Evolutionary conservation across 35 echinoderm and acorn worm genomes (phyloP).

Genomic region (Apostichopus parvimensis): DNA sequence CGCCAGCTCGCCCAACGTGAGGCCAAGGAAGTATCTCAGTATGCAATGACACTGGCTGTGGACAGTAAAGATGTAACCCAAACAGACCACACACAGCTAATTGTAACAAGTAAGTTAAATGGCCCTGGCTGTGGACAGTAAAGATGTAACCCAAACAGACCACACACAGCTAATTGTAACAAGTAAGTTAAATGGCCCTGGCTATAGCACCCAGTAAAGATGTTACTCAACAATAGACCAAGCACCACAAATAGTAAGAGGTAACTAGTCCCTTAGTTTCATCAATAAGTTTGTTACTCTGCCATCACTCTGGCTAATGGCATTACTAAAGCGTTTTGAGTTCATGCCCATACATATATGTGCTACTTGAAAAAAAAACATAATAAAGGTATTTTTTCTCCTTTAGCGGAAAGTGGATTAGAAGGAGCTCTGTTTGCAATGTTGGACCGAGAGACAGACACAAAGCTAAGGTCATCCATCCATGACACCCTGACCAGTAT

Average conservation of each 20-base stretch:
- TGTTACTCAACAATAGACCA: too few relatives aligned
- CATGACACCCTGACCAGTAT: conserved; percentile 98
- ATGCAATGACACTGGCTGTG: conserved; percentile 80
- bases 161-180: conserved; percentile 77
- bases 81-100: conserved; percentile 57
- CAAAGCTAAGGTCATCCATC: conserved; percentile 72
- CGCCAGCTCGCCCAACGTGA: conserved; percentile 95
- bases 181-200: conserved; percentile 53
- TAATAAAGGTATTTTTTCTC: neutral
- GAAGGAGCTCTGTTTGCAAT: conserved; percentile 87
- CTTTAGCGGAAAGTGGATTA: conserved; percentile 80
- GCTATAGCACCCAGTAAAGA: too few relatives aligned
- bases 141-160: conserved; percentile 40
- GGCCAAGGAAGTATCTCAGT: conserved; percentile 91
- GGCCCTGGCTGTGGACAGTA: conserved; percentile 70
- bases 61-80: conserved; percentile 62
- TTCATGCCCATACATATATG: too few relatives aligned
- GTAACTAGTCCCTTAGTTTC: too few relatives aligned
- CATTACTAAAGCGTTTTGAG: too few relatives aligned
- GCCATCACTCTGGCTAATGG: too few relatives aligned
- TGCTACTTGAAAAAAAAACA: too few relatives aligned
- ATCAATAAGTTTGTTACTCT: too few relatives aligned
- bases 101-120: conserved; percentile 77
- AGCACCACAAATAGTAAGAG: too few relatives aligned
- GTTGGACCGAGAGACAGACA: conserved; percentile 89